These are phyloP conservation scores for Laothoe populi DNA, from an alignment of 2,888 invertebrate species.

Conservation along the genomic window DNA sequence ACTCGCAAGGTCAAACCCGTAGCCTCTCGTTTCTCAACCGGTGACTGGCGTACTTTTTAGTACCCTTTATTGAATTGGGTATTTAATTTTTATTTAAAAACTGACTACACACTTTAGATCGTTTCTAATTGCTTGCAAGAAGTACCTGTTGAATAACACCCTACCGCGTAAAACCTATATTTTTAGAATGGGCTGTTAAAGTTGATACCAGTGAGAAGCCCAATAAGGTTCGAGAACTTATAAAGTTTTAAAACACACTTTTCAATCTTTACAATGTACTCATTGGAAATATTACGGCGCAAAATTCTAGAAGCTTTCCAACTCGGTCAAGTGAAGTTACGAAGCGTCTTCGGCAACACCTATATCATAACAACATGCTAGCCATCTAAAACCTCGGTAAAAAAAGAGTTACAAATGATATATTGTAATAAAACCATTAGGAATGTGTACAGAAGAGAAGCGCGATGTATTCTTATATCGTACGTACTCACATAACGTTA, in stretches of 20 bases:
- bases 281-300: not conserved
- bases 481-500: slow-evolving; percentile 25
- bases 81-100: no score
- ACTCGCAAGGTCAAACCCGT: no score
- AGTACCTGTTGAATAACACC: no score
- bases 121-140: no score
- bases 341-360: not conserved
- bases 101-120: no score
- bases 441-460: not conserved
- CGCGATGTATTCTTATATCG: not conserved
- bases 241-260: not conserved
- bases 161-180: no score
- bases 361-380: slow-evolving; percentile 9
- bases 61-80: no score
- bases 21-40: no score
- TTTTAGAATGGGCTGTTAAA: not conserved
- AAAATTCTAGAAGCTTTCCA: not conserved
- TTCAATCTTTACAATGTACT: not conserved
- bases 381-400: slow-evolving; percentile 3
- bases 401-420: not conserved
- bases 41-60: no score
- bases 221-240: not conserved
- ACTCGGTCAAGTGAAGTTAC: not conserved
- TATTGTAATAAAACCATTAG: not conserved
- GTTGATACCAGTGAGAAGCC: not conserved